Base-by-base conservation (phyloP, 2,113 vertebrate genomes). In the Gobiocypris rarus region DNA sequence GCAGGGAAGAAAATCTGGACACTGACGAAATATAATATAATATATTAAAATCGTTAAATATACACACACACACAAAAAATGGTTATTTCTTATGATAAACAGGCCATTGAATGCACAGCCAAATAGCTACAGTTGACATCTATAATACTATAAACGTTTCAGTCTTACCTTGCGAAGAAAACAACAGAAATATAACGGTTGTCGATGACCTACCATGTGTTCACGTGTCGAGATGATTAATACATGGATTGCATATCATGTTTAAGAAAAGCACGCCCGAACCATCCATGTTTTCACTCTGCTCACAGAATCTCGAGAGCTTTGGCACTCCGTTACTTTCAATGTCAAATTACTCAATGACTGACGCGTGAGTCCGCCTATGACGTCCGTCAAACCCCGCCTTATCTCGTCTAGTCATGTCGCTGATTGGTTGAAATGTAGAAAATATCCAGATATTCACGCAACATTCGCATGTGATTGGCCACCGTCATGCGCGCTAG, bases 251-350 rank as follows among this genome's bases (percentile, higher is more conserved):
- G 45, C 4, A 69, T n/a, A 81, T 50, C 6, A 5, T 38, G 8
- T 24, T 22, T 38, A 81, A 52, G 38, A 63, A 19, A 69, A 81
- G 31, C 43, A 67, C 59, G 26, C 4, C 13, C 1, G 41, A 45
- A 22, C 28, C 43, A 65, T 80, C 28, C 63, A 81, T 69, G 45
- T 6, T 54, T 69, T n/a, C 79, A 69, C 26, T 69, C 63, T 45
- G 59, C 34, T 43, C 50, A 38, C 63, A 70, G 19, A 81, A 74
- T 61, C 75, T 63, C n/a, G 75, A 14, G 19, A 50, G 28, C 34
- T 24, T 31, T 31, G 1, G n/a, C 22, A 2, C 75, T 59, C 63
- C 63, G 75, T 84, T 78, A 84, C 34, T 63, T 63, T 61, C 56
- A 67, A 54, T 50, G 75, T 19, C 75, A n/a, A 73, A 34, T 31